Conservation (phyloP, 2,113 vertebrate species). For the Cyanoderma ruficeps region DNA sequence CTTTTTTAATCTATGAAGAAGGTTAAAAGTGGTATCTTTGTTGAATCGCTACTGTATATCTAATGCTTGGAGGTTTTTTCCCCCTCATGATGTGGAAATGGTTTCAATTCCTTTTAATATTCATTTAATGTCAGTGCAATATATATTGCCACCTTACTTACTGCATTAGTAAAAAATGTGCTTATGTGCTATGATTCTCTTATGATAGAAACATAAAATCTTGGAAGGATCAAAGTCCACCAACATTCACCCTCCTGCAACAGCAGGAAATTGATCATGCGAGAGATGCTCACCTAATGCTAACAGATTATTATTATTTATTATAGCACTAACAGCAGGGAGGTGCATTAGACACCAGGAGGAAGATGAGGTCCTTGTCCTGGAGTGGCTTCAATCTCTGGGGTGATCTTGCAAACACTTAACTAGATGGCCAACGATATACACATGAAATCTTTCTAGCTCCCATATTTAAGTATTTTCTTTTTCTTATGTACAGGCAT, state of each 20-base stretch:
- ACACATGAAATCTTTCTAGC: not conserved
- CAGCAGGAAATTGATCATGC: conserved; percentile 68
- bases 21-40: conserved; percentile 37
- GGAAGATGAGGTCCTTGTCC: conserved; percentile 63
- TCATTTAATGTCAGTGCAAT: conserved; percentile 72
- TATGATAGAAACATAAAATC: conserved; percentile 73
- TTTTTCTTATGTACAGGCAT: not conserved
- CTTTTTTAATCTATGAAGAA: conserved; percentile 39
- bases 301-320: conserved; percentile 73
- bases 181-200: conserved; percentile 72
- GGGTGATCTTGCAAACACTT: conserved; percentile 59
- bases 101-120: conserved; percentile 71
- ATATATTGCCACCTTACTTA: conserved; percentile 72
- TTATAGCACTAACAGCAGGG: conserved; percentile 57
- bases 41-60: not conserved
- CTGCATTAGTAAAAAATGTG: conserved; percentile 72
- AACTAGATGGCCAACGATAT: conserved; percentile 28
- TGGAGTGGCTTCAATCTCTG: conserved; percentile 55
- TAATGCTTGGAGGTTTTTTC: conserved; percentile 27
- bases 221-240: conserved; percentile 70
- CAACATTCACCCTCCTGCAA: conserved; percentile 60
- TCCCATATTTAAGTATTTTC: not conserved
- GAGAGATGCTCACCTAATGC: conserved; percentile 69
- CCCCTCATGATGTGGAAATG: conserved; percentile 40
- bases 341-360: conserved; percentile 55